Evolutionary conservation across 2,888 invertebrate genomes (phyloP).

Genomic region (Hypomecis atomaria): DNA sequence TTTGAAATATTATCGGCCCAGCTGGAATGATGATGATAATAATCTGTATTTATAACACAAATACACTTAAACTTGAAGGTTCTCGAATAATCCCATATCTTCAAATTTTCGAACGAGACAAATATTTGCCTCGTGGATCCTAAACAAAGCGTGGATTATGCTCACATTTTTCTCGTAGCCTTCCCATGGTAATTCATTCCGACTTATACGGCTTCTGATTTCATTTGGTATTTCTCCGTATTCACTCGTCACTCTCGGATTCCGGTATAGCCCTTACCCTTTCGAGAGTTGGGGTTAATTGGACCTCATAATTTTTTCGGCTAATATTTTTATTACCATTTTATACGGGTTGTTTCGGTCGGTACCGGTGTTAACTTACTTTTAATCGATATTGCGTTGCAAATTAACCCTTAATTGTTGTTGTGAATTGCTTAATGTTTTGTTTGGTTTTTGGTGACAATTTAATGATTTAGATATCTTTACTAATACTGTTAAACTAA

Average conservation of each 20-base stretch:
- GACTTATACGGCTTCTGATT: slow-evolving; percentile 23
- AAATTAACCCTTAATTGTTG: not conserved
- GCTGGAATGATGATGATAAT: too few relatives aligned
- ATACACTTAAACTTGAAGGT: not conserved
- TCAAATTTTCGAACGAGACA: slow-evolving; percentile 13
- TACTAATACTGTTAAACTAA: too few relatives aligned
- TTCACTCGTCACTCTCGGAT: slow-evolving; percentile 20
- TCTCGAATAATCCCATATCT: slow-evolving; percentile 11
- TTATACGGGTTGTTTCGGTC: slow-evolving; percentile 13
- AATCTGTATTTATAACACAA: too few relatives aligned
- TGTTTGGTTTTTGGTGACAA: not conserved
- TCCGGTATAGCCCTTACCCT: slow-evolving; percentile 21
- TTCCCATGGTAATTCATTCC: slow-evolving; percentile 25
- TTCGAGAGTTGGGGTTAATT: slow-evolving; percentile 33
- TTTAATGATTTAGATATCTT: not conserved
- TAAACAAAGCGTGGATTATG: slow-evolving; percentile 26
- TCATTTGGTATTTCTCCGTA: slow-evolving; percentile 22
- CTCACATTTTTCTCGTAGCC: slow-evolving; percentile 18
- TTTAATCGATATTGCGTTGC: slow-evolving; percentile 7
- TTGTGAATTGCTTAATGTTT: not conserved
- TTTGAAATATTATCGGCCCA: too few relatives aligned
- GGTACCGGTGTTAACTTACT: slow-evolving; percentile 7
- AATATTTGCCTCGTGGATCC: slow-evolving; percentile 21
- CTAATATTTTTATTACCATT: slow-evolving; percentile 31
- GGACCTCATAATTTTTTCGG: slow-evolving; percentile 31